Base-by-base conservation (phyloP, 1,140 invertebrate genomes). In the Drosophila lacteicornis region DNA sequence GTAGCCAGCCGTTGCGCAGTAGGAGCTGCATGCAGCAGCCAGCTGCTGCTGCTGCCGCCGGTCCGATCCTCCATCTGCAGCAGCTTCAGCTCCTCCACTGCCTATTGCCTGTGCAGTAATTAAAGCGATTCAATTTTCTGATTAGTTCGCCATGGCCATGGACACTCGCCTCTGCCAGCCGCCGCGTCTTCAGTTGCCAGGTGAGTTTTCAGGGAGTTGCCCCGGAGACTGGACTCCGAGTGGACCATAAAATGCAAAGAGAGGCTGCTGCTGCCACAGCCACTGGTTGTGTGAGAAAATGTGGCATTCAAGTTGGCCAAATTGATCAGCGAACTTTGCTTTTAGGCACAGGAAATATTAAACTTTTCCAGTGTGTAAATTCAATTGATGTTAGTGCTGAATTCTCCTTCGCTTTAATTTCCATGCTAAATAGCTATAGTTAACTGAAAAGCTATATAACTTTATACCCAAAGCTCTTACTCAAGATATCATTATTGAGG, bases 81-180 rank as follows among this genome's bases (percentile, higher is more conserved):
- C 79, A 11, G 33, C 33, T 11, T 11, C 33, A 36, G 30, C 36
- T 82, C 33, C 42, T 66, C 50, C 60, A 49, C 59, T 84, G 77
- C 70, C 80, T 82, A 85, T 79, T 91, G 87, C 86, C 87, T 91
- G 90, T 79, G 81, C 87, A 91, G 86, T 91, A 91, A 91, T 91
- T 91, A 91, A 91, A 91, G 86, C 86, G 86, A 91, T 91, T 91
- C 87, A 91, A 91, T 91, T 91, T 91, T 91, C 86, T 91, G 86
- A 91, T 91, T 91, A 91, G 86, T 91, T 90, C 79, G 86, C 86
- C 79, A 67, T 91, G 85, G 81, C 85, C 85, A 88, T 90, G 84
- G 80, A 90, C 85, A 88, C 76, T 68, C 65, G 40, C 42, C 56
- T 66, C 17, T 38, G 12, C 47, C 0, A 36, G n/a, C 38, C 43